Base-by-base conservation (phyloP, 2,888 invertebrate species). In the Halictus ligatus region DNA sequence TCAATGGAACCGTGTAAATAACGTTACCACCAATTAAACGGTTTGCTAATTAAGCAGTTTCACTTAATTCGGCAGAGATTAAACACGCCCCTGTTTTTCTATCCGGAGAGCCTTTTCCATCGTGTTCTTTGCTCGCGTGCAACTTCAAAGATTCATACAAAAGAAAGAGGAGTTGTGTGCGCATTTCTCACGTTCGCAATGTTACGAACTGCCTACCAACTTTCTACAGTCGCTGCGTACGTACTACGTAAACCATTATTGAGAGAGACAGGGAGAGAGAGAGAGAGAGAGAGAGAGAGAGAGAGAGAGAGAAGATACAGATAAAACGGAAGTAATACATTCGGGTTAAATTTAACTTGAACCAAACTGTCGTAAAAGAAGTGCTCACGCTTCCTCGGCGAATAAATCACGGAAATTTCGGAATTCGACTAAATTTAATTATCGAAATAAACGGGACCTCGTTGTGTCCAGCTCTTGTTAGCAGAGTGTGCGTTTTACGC, bases 141-240 rank as follows among this genome's bases (percentile, higher is more conserved):
- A 80, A 79, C 84, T 60, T 80, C 77, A 69, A 79, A 71, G 72
- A 75, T 35, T 29, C 50, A 18, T 46, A 43, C 35, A 40, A 67
- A 75, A 54, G 79, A 58, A 87, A 71, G 75, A 69, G 71, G 60
- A 82, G 78, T 40, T 80, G 89, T 85, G 81, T 83, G 83, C 81
- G 81, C 84, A 83, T 87, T 89, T 89, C 85, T 88, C 89, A 87
- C 88, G 85, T 87, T 89, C 79, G 64, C 85, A 72, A 77, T 75
- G 82, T 75, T 81, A 80, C 85, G 48, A 86, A 77, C 81, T 77
- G 73, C 85, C 76, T 75, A 72, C 78, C 67, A 85, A 83, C 87
- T 87, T 87, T 87, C 87, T 79, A 87, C 82, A 40, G 82, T 29
- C 50, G 71, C 71, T 79, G 73, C 60, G 64, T 60, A 72, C 50